Evolutionary conservation across 1,140 invertebrate species (phyloP), one percentile per base, ranked within the genome.

Genomic region (Euura lappo): DNA sequence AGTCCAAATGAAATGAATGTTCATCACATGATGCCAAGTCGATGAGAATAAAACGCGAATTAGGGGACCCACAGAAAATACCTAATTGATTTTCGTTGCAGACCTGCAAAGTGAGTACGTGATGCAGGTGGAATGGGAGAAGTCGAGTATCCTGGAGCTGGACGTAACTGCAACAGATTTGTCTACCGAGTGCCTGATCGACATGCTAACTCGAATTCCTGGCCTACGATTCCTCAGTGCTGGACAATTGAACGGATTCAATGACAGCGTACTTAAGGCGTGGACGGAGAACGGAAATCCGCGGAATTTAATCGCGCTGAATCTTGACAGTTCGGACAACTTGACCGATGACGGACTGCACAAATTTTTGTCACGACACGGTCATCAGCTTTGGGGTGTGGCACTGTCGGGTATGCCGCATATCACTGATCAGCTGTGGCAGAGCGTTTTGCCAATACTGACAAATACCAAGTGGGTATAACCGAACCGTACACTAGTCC

Each of bases 101-200:
- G 95, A 93, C 86, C 88, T 98, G 1, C 92, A 95, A 81, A 97
- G 96, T 80, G 95, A 98, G 73, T 91, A 97, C 83, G 93, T 99
- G 44, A 95, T 95, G 92, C 93, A 94, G 85, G 97, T 99, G 1
- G 97, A 99, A 80, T 99, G 99, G 99, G 98, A 99, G 83, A 98
- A 99, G 82, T 95, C 96, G 1, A 92, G 92, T 1, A 87, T 99
- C 64, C 95, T 96, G 85, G 98, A 99, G 86, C 83, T 99, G 73
- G 98, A 99, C 81, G 94, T 99, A 45, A 98, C 97, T 0, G 98
- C 96, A 0, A 99, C 98, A 0, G 98, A 99, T 86, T 87, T 99
- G 46, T 95, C 94, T 1, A 94, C 95, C 0, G 97, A 99, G 81
- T 98, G 97, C 79, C 89, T 99, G 6, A 94, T 97, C 75, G 96